Evolutionary conservation across 2,797 vertebrate species (phyloP), one percentile per base, ranked within the genome.

Genomic region (Fistularia commersonii): DNA sequence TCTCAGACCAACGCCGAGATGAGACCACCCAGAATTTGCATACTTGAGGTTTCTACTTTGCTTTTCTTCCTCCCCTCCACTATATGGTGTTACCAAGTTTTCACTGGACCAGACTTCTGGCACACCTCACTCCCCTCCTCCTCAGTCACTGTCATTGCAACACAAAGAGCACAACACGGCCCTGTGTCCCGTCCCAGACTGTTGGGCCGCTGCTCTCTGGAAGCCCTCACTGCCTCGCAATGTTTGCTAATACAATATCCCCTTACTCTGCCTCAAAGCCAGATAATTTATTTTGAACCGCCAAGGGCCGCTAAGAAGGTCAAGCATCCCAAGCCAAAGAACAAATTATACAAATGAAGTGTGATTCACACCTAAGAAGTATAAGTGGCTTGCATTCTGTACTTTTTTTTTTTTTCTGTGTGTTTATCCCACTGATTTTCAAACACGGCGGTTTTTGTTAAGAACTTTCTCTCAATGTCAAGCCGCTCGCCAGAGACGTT

Each of bases 71-170:
- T 81, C 75, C 67, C 74, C 52, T 84, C 68, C 66, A 77, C 80
- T 79, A 69, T 61, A 60, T 43, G 41, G 70, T 63, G 73, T 78
- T 79, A 73, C 76, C 38, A 65, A 75, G 74, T 87, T 85, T 85
- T 85, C 74, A 67, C 76, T 84, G 75, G 83, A 81, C 69, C 66
- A 73, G 79, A 83, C 69, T 78, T 66, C 72, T 87, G 85, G 84
- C 80, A 84, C 76, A 76, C 73, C 63, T 70, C 31, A 10, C 53
- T 43, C 73, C 72, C 57, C 66, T 40, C 51, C 78, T 83, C 79
- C 62, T 87, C 76, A 77, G 83, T 87, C 87, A 87, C 83, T 88
- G 87, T 88, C 87, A 87, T 79, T 72, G 78, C 53, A 75, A 80
- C 77, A 85, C 82, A 81, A 79, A 83, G 69, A 75, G 48, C 45